These are phyloP conservation scores for Bombyx mori DNA, from an alignment of 1,140 invertebrate genomes.

Conservation along the genomic window ASM3026992v2 NC_085128.1:6476001-6476500, in stretches of 20 bases:
- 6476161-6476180: constrained; percentile 35
- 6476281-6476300: constrained; percentile 5
- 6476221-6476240: constrained; percentile 34
- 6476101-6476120: no score
- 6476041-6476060: not conserved
- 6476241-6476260: constrained; percentile 21
- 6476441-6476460: no score
- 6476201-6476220: constrained; percentile 12
- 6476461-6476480: no score
- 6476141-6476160: constrained; percentile 46
- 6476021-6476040: constrained; percentile 3
- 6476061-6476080: not conserved
- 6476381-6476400: no score
- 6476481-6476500: no score
- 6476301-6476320: not conserved
- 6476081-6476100: not conserved
- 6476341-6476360: no score
- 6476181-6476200: constrained; percentile 5
- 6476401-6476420: no score
- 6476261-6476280: constrained; percentile 10
- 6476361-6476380: no score
- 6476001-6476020: not conserved
- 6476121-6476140: not conserved
- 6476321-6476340: no score
- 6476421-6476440: no score